phyloP scores from a whole-genome alignment of 2,797 vertebrate species.

The Phyllotis vaccarum region DNA sequence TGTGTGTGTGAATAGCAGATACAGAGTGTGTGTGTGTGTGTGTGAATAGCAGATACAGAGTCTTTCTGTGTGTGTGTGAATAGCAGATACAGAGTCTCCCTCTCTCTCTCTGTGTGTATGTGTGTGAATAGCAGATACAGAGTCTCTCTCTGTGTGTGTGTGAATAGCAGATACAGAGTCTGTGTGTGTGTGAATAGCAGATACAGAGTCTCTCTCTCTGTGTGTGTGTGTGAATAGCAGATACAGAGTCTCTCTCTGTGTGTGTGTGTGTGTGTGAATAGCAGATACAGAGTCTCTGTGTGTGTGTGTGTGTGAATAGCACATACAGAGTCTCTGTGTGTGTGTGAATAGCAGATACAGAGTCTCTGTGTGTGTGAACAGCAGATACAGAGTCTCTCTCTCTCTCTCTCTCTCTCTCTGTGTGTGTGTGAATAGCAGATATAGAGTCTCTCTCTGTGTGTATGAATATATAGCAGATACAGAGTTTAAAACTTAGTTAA shows the following conservation, averaged over 20 bases:
- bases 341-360: not conserved
- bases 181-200: not conserved
- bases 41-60: not conserved
- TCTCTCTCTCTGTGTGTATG: not conserved
- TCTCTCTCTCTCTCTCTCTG: too few species aligned
- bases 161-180: constrained; percentile 5
- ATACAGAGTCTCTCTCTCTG: not conserved
- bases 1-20: constrained; percentile 21
- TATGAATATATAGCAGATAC: not conserved
- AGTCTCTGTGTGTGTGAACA: not conserved
- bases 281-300: not conserved
- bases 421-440: not conserved
- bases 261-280: not conserved
- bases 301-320: not conserved
- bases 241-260: not conserved
- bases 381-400: constrained; percentile 14
- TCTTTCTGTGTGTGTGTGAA: not conserved
- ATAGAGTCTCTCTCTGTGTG: not conserved
- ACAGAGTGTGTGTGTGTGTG: not conserved
- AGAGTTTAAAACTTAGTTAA: constrained; percentile 61
- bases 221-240: not conserved
- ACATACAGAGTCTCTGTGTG: not conserved
- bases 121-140: constrained; percentile 17
- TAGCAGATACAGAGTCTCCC: constrained; percentile 26
- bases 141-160: not conserved